Evolutionary conservation across 2,113 vertebrate species (phyloP).

Genomic region (Mus pahari): DNA sequence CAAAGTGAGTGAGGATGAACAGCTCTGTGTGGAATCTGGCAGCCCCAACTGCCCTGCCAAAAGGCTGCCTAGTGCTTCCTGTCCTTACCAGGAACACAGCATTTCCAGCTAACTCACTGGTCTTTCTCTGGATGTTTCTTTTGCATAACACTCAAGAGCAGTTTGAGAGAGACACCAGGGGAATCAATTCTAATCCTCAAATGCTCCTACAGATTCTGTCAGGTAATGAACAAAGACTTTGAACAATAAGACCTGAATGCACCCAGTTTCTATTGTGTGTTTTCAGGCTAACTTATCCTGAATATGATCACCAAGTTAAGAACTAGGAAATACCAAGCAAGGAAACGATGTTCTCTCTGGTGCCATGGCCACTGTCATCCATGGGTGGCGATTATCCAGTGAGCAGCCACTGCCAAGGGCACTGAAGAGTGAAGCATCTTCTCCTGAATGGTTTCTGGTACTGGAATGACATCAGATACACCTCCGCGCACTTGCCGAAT

Average conservation of each 20-base stretch:
- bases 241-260: background rate
- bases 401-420: constrained; percentile 37
- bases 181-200: background rate
- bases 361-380: constrained; percentile 43
- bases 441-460: constrained; percentile 61
- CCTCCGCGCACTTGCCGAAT: constrained; percentile 42
- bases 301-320: constrained; percentile 67
- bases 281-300: constrained; percentile 47
- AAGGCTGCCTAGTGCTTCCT: constrained; percentile 6
- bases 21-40: constrained; percentile 24
- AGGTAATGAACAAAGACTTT: background rate
- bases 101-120: constrained; percentile 28
- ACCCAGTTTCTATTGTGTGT: background rate
- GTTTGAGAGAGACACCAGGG: background rate
- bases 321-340: constrained; percentile 45
- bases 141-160: background rate
- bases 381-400: constrained; percentile 58
- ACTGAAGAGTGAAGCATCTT: constrained; percentile 65
- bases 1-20: background rate
- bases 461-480: constrained; percentile 46
- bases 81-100: background rate
- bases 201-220: background rate
- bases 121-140: background rate
- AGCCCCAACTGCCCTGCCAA: constrained; percentile 28
- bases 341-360: constrained; percentile 28